Conservation (phyloP, 2,797 vertebrate species). For the Helarctos malayanus region DNA sequence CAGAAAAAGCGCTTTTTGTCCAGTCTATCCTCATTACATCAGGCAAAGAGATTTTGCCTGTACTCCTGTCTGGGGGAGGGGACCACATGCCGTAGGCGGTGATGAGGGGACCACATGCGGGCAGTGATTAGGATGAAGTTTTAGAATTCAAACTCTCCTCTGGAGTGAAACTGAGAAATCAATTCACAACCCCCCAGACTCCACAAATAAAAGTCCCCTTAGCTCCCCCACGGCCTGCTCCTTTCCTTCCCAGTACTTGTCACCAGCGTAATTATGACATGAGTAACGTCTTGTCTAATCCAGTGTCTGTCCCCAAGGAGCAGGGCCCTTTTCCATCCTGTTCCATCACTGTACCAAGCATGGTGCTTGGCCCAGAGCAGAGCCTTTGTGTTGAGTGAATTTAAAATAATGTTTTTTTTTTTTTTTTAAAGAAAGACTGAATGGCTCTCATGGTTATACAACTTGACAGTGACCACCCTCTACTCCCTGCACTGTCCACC, state of each 20-base stretch:
- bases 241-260: background rate
- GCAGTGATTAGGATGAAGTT: background rate
- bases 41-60: background rate
- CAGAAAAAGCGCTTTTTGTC: background rate
- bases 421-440: constrained; percentile 38
- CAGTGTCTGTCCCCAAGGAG: background rate
- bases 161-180: background rate
- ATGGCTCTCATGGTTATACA: background rate
- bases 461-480: background rate
- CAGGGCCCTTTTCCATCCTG: background rate
- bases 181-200: background rate
- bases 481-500: background rate
- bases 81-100: background rate
- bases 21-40: background rate
- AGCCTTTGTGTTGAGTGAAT: background rate
- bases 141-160: background rate
- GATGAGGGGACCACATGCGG: background rate
- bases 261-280: background rate
- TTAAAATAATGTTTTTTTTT: background rate
- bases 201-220: background rate
- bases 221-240: background rate
- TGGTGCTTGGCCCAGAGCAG: background rate
- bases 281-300: background rate
- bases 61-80: too few relatives aligned
- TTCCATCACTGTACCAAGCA: background rate